phyloP scores from a whole-genome alignment of 1,140 invertebrate species.

The Bombus impatiens region DNA sequence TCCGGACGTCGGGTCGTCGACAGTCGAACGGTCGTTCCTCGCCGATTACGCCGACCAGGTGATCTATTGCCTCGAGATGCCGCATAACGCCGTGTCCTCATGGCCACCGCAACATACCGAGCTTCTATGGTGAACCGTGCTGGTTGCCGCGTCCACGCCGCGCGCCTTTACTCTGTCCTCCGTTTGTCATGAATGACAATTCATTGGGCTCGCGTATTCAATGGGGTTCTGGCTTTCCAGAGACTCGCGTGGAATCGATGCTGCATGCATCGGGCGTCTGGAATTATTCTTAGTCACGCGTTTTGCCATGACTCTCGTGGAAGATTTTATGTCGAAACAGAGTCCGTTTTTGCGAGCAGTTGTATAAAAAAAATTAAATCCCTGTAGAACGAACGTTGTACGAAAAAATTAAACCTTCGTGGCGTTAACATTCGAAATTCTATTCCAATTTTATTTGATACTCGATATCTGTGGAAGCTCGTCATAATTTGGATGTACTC shows the following conservation, averaged over 20 bases:
- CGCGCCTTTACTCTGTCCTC: constrained; percentile 52
- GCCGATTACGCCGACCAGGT: constrained; percentile 42
- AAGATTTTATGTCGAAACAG: no score
- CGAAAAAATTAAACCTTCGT: no score
- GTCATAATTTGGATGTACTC: no score
- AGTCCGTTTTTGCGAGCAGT: no score
- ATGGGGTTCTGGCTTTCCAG: not conserved
- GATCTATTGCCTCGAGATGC: constrained; percentile 51
- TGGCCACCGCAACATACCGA: constrained; percentile 2
- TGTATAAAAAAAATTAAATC: no score
- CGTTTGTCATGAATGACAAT: constrained; percentile 68
- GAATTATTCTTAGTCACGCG: not conserved
- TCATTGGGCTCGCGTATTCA: constrained; percentile 46
- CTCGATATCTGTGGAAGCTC: no score
- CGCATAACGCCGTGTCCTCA: constrained; percentile 30
- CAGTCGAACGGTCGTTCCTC: constrained; percentile 24
- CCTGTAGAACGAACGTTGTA: no score
- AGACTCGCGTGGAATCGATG: constrained; percentile 23
- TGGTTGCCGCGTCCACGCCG: constrained; percentile 11
- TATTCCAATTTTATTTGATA: no score
- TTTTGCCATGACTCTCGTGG: not conserved
- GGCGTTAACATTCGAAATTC: no score
- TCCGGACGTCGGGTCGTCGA: constrained; percentile 33
- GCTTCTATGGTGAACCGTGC: constrained; percentile 22
- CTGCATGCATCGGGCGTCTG: not conserved